Percentiles rank a stretch among this genome's conserved stretches.
Conservation (phyloP, 1,140 invertebrate species). For the Saccostrea cuccullata region DNA sequence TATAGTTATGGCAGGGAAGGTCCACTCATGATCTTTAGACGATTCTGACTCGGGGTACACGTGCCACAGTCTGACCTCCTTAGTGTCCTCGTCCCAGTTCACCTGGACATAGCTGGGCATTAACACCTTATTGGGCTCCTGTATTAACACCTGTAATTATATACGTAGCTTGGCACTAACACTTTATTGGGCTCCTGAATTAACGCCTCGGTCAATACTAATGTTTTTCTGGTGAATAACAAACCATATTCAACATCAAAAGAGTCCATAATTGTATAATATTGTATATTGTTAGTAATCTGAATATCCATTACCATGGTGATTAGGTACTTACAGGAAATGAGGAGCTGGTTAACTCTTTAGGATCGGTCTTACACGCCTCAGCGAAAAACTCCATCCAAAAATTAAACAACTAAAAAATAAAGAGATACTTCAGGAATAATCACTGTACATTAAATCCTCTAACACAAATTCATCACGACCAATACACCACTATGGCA, state of each 20-base stretch:
- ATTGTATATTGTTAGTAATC: no score
- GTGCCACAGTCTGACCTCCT: conserved; percentile 53
- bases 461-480: no score
- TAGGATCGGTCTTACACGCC: conserved; percentile 88
- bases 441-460: no score
- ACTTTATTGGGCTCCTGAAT: conserved; percentile 93
- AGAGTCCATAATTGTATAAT: no score
- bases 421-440: background rate
- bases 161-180: conserved; percentile 94
- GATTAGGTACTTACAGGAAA: conserved; percentile 60
- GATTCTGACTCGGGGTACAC: conserved; percentile 59
- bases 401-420: conserved; percentile 90
- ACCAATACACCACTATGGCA: no score
- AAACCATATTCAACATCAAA: no score
- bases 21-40: conserved; percentile 92
- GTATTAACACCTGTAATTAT: conserved; percentile 83
- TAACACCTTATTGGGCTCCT: conserved; percentile 94
- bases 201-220: background rate
- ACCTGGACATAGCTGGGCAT: conserved; percentile 97
- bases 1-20: conserved; percentile 94
- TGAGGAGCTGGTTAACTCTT: conserved; percentile 54
- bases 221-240: no score
- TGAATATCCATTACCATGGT: no score
- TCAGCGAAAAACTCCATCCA: conserved; percentile 99
- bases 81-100: conserved; percentile 90